Evolutionary conservation across 1,140 invertebrate genomes (phyloP), one percentile per base, ranked within the genome.

Genomic region (Chionoecetes opilio): DNA sequence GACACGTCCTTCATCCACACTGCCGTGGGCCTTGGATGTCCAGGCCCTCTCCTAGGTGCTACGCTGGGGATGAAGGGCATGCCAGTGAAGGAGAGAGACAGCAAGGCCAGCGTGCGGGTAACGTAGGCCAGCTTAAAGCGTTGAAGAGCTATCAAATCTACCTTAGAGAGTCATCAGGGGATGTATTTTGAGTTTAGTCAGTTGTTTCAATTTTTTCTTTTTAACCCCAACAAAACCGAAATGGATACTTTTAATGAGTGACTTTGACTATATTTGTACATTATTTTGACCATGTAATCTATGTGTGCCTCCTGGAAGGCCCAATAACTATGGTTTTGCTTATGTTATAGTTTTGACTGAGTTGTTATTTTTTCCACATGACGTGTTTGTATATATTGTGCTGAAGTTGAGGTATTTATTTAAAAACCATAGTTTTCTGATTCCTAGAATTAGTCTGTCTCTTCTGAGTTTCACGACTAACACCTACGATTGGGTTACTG

Each of bases 1-100:
- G 63, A 2, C 21, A n/a, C 1, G 21, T 26, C n/a, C 21, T 26
- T 6, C n/a, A 75, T 26, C 21, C 63, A n/a, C 21, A n/a, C 9
- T 75, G 63, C 63, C 21, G 26, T 26, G 21, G 63, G 63, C 63
- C 63, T n/a, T 29, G 82, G 82, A 86, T 32, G 34, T 41, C 46
- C 92, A 53, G 32, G 26, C 31, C 87, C 93, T 94, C 85, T 89
- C 93, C 86, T 63, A 87, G 93, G 86, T 94, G 93, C 93, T 94
- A 94, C 41, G 87, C 90, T 89, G 86, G 82, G 87, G 87, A 89
- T 31, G 29, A 38, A 37, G 35, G 41, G 3, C 3, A 35, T 11
- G 87, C 31, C 87, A 89, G 35, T 38, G 37, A 21, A 89, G 37
- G 9, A 21, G 37, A 89, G 87, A 38, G 37, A 26, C 41, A 38